Conservation (phyloP, 1,140 invertebrate species). For the Drosophila lacertosa region DNA sequence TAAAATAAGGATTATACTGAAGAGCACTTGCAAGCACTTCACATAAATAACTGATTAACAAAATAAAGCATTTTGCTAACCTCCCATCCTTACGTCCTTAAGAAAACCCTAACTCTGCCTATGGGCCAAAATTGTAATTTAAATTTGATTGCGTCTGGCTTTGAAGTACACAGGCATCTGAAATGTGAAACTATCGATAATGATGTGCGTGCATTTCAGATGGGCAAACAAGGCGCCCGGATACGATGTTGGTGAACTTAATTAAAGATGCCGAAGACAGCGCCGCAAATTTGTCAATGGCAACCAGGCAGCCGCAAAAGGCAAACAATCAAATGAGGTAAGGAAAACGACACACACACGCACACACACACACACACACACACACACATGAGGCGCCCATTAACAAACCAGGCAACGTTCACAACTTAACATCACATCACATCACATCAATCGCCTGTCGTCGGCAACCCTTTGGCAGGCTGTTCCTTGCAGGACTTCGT, state of each 20-base stretch:
- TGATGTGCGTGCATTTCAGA: conserved; percentile 58
- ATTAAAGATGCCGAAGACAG: conserved; percentile 58
- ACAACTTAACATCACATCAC: background rate
- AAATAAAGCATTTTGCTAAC: conserved; percentile 4
- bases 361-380: conserved; percentile 13
- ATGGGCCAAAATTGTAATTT: conserved; percentile 46
- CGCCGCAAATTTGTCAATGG: conserved; percentile 70
- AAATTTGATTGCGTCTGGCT: conserved; percentile 59
- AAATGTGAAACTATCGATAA: conserved; percentile 79
- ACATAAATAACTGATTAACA: background rate
- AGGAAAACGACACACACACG: conserved; percentile 24
- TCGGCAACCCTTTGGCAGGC: conserved; percentile 30
- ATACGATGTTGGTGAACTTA: conserved; percentile 45
- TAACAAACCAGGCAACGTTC: background rate
- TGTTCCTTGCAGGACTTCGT: conserved; percentile 35
- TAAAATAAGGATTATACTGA: background rate
- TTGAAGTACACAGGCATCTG: conserved; percentile 70
- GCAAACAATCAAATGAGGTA: conserved; percentile 54
- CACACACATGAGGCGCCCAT: background rate
- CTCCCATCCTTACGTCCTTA: background rate
- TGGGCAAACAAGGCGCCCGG: conserved; percentile 42
- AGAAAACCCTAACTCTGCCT: background rate
- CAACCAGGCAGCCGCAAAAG: conserved; percentile 67
- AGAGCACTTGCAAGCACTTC: background rate
- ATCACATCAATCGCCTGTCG: conserved; percentile 37